Base-by-base conservation (phyloP, 2,113 vertebrate genomes). In the Myrmecophaga tridactyla region DNA sequence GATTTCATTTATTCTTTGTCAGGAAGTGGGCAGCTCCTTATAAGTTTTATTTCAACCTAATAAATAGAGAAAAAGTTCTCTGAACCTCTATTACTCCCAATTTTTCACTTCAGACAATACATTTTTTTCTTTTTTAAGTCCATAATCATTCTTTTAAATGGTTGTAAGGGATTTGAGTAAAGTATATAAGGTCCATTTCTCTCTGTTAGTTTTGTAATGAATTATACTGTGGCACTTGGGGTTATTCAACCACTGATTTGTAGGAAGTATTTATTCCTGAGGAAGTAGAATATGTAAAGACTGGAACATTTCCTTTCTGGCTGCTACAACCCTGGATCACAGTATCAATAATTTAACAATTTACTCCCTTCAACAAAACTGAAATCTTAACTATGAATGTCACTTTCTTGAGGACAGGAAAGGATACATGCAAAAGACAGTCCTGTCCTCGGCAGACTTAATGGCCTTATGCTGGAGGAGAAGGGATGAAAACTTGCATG, bases 1-100 rank as follows among this genome's bases (percentile, higher is more conserved):
- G 36, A 43, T 58, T 86, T 51, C 69, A 65, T 62, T 73, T 46
- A 77, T 89, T 90, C 46, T 91, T 94, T 58, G 48, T 43, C 31
- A 51, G 21, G 23, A 10, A n/a, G 10, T 23, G n/a, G 43, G 29
- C 70, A 34, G 4, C 18, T 82, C 63, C 41, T 92, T 96, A 75
- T 88, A 82, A 81, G 67, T 73, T 89, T 70, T 73, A 69, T 82
- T 95, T n/a, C 72, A 94, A 85, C 36, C 34, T 89, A 82, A 82
- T 83, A 94, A 95, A 62, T 58, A 56, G 75, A 92, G 60, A 89
- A 39, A 94, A 94, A 85, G 7, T 4, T 17, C 27, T 39, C 27
- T 82, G 62, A 92, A 51, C 14, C 39, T 94, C 53, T 72, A 82
- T 92, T 88, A 63, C 63, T 12, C 56, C 29, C 36, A 90, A 34